Conservation (phyloP, 2,888 invertebrate species). For the Drosophila planitibia region DNA sequence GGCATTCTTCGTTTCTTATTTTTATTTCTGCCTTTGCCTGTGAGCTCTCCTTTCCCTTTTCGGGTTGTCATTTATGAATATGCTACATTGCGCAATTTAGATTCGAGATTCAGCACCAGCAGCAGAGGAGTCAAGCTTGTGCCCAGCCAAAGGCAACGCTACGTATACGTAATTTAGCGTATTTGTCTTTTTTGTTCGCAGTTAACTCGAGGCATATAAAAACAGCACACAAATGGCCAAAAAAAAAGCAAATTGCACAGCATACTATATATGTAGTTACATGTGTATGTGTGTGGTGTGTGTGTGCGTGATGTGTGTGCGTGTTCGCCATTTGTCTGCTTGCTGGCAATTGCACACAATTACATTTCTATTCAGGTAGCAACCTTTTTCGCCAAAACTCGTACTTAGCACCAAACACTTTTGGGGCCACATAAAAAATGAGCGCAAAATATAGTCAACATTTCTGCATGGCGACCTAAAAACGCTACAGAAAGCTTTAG, state of each 20-base stretch:
- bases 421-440: slow-evolving; percentile 15
- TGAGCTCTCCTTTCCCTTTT: slow-evolving; percentile 2
- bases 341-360: slow-evolving; percentile 24
- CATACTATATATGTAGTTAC: neutral
- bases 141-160: slow-evolving; percentile 2
- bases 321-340: slow-evolving; percentile 29
- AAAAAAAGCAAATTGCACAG: slow-evolving; percentile 20
- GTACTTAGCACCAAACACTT: slow-evolving; percentile 13
- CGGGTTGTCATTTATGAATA: slow-evolving; percentile 36
- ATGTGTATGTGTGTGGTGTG: neutral
- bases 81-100: slow-evolving; percentile 51
- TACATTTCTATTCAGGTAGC: slow-evolving; percentile 39
- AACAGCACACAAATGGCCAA: neutral
- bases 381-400: slow-evolving; percentile 14
- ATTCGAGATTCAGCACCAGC: slow-evolving; percentile 25
- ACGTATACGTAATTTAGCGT: slow-evolving; percentile 2
- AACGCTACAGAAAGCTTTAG: slow-evolving; percentile 12
- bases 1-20: neutral
- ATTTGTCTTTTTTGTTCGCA: slow-evolving; percentile 14
- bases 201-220: neutral
- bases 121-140: slow-evolving; percentile 7
- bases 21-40: slow-evolving; percentile 6
- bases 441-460: slow-evolving; percentile 4
- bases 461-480: slow-evolving; percentile 5
- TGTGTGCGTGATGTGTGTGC: slow-evolving; percentile 9